phyloP scores from a whole-genome alignment of 1,140 invertebrate species.

The Lordiphosa mommai region DNA sequence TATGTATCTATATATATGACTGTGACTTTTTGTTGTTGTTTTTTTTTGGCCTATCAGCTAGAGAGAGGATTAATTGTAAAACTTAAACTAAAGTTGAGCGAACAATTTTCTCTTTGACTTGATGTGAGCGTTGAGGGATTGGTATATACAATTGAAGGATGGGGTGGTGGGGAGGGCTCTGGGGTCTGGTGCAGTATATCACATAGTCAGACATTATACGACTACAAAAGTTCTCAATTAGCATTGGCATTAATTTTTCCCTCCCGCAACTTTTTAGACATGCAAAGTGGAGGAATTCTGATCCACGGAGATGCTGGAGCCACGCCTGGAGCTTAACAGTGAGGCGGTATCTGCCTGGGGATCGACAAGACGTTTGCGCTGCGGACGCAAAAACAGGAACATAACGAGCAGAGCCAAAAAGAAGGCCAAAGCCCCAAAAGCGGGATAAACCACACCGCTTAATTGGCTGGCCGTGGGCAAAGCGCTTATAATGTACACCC shows the following conservation, averaged over 20 bases:
- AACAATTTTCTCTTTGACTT: slow-evolving; percentile 26
- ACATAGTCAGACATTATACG: slow-evolving; percentile 74
- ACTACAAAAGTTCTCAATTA: slow-evolving; percentile 55
- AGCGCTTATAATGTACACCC: slow-evolving; percentile 64
- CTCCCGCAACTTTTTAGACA: slow-evolving; percentile 27
- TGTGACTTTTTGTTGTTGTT: slow-evolving; percentile 25
- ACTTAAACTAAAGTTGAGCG: slow-evolving; percentile 66
- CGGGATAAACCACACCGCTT: slow-evolving; percentile 62
- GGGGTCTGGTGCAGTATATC: slow-evolving; percentile 55
- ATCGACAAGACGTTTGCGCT: slow-evolving; percentile 51
- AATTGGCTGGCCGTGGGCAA: slow-evolving; percentile 59
- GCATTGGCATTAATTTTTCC: slow-evolving; percentile 9
- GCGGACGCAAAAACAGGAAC: slow-evolving; percentile 67
- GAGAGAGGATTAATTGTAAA: slow-evolving; percentile 49
- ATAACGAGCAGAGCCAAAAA: slow-evolving; percentile 61
- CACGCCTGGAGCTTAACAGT: slow-evolving; percentile 29
- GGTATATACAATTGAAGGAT: slow-evolving; percentile 24
- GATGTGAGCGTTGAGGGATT: slow-evolving; percentile 31
- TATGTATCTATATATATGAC: slow-evolving; percentile 8
- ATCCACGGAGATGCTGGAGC: slow-evolving; percentile 45
- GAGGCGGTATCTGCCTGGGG: slow-evolving; percentile 48
- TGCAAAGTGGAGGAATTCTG: slow-evolving; percentile 49
- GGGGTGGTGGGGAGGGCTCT: neutral
- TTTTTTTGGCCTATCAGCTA: slow-evolving; percentile 49
- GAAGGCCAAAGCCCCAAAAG: slow-evolving; percentile 61